Base-by-base conservation (phyloP, 2,797 vertebrate genomes). In the Podarcis siculus region DNA sequence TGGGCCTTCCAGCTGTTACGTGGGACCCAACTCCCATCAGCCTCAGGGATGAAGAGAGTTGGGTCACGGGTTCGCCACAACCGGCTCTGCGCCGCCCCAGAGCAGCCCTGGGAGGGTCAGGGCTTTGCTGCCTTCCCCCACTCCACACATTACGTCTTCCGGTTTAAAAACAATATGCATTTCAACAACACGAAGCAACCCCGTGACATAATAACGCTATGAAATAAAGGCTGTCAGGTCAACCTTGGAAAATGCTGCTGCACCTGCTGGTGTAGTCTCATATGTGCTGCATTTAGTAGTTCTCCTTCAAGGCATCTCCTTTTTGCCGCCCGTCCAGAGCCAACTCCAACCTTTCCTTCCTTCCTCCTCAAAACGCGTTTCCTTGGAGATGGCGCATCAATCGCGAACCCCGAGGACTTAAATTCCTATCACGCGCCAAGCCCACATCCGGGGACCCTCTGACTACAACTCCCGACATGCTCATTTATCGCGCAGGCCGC, bases 401-500 rank as follows among this genome's bases (percentile, higher is more conserved):
- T 13, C 71, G 4, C 21, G 21, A 83, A 32, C 8, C 12, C 21
- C 19, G 1, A 72, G 35, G 30, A 13, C n/a, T 37, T 86, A 37
- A 17, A 66, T 64, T 77, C 37, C 73, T 42, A 67, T 21, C 37
- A 45, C 2, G 58, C 72, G n/a, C 5, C 64, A 17, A 45, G 9
- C 0, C 3, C 35, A 30, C 5, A 2, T 6, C 39, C 42, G 19
- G 55, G 15, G 27, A 27, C 10, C 8, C 13, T 8, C 39, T 23
- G 35, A 69, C 55, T 45, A 27, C 32, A 35, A 3, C 17, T 21
- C 82, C 88, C 86, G 0, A n/a, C 27, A 32, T 7, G 9, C 85
- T 0, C 35, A 1, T 37, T 75, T 0, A 0, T 3, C 15, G 13
- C 49, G 49, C 2, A 1, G 13, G 61, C 61, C 21, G 17, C 19